A percentile compares a stretch with the other conserved stretches of the same genome.
phyloP scores from a whole-genome alignment of 2,797 vertebrate genomes.

The Holocentrus rufus region DNA sequence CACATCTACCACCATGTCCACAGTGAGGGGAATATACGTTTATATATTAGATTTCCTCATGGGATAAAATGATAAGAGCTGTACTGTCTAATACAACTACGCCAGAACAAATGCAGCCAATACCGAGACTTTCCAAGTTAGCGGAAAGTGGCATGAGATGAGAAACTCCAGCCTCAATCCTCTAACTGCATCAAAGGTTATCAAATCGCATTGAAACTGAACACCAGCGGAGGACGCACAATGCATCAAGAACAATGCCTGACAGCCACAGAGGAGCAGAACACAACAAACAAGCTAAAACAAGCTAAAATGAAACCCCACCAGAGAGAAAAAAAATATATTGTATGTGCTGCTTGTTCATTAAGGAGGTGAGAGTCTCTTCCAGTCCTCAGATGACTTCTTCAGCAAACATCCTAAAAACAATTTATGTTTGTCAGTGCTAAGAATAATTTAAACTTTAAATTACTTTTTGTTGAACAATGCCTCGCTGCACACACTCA shows the following conservation, averaged over 20 bases:
- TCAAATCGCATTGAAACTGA: conserved; percentile 31
- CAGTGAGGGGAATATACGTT: too few species aligned
- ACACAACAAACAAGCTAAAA: conserved; percentile 53
- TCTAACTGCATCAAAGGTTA: conserved; percentile 54
- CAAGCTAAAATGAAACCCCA: conserved; percentile 47
- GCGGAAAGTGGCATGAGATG: conserved; percentile 34
- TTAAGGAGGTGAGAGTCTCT: conserved; percentile 24
- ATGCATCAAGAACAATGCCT: conserved; percentile 38
- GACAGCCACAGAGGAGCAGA: conserved; percentile 54
- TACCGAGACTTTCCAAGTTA: conserved; percentile 31
- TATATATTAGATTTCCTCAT: too few species aligned
- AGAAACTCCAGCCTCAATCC: conserved; percentile 38
- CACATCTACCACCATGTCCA: too few species aligned
- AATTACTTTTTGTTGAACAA: conserved; percentile 23
- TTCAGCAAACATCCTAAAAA: conserved; percentile 44
- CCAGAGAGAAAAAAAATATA: conserved; percentile 30
- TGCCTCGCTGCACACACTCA: neutral
- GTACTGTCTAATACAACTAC: too few species aligned
- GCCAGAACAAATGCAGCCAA: conserved; percentile 3
- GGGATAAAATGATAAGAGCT: conserved; percentile 26
- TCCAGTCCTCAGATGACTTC: conserved; percentile 25
- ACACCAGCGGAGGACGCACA: conserved; percentile 32
- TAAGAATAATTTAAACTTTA: conserved; percentile 39
- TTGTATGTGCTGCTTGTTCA: conserved; percentile 41
- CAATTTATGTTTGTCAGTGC: conserved; percentile 18